Percentiles rank a stretch among this genome's conserved stretches.
phyloP scores from a whole-genome alignment of 1,140 invertebrate species.

The Macrobrachium nipponense region DNA sequence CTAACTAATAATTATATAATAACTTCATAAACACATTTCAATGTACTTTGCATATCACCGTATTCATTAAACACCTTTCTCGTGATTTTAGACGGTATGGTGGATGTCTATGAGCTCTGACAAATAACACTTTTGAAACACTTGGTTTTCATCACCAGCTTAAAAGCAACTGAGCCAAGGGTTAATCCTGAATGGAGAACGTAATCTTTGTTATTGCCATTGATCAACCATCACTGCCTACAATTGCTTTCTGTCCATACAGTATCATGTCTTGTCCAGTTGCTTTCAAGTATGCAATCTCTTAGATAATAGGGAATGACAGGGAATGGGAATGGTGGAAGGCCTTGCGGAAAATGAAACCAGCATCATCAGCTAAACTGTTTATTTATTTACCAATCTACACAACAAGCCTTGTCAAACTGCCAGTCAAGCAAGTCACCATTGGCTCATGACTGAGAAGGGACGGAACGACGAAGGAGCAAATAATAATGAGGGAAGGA shows the following conservation, averaged over 20 bases:
- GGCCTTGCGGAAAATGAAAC: conserved; percentile 1
- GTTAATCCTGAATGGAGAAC: too few species aligned
- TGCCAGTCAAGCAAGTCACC: conserved; percentile 22
- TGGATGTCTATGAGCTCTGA: background rate
- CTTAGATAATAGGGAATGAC: background rate
- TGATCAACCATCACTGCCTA: too few species aligned
- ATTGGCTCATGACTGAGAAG: conserved; percentile 20
- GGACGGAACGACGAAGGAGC: background rate
- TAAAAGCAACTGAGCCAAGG: conserved; percentile 29
- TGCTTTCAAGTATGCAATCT: conserved; percentile 36
- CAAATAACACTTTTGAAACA: background rate
- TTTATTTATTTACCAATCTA: conserved; percentile 58
- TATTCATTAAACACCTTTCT: background rate
- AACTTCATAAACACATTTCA: too few species aligned
- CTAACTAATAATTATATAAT: too few species aligned
- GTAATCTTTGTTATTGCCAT: too few species aligned
- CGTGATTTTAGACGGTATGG: background rate
- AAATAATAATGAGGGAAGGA: conserved; percentile 15
- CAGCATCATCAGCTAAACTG: conserved; percentile 33
- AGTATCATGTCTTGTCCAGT: conserved; percentile 49
- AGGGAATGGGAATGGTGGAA: too few species aligned
- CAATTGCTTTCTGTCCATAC: background rate
- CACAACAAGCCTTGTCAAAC: conserved; percentile 58
- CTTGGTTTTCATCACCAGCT: background rate
- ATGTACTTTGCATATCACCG: too few species aligned